Base-by-base conservation (phyloP, 2,888 invertebrate genomes). In the Cartodere bifasciata region DNA sequence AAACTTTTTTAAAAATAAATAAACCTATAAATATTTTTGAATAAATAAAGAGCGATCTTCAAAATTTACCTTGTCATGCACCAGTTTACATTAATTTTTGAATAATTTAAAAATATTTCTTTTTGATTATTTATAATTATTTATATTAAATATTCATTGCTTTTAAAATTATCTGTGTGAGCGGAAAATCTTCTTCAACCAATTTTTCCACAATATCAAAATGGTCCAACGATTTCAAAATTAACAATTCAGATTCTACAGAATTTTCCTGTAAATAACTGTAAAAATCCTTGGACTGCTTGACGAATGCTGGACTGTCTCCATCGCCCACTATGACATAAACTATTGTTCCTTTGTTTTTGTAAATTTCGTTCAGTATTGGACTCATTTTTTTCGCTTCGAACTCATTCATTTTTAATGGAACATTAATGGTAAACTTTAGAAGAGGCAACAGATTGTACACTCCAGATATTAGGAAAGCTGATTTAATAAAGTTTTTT, bases 161-260 rank as follows among this genome's bases (percentile, higher is more conserved):
- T n/a, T n/a, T n/a, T n/a, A n/a, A n/a, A n/a, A n/a, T n/a, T n/a
- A n/a, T n/a, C n/a, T n/a, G n/a, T n/a, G n/a, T n/a, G n/a, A n/a
- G n/a, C n/a, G n/a, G n/a, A n/a, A n/a, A n/a, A n/a, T n/a, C n/a
- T n/a, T n/a, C n/a, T n/a, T n/a, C n/a, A n/a, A n/a, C n/a, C n/a
- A 80, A 65, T 45, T 75, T 71, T 53, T 85, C 84, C 2, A 83
- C 70, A 9, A 85, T 73, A 47, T 78, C 67, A 46, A 80, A 85
- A 53, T 86, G 86, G 50, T 86, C 86, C 46, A 73, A 63, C 1
- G 62, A 55, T 16, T 70, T 31, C 11, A 51, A 17, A 17, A 50
- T 63, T 38, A 73, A 66, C 5, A 77, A 61, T 38, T 72, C 62
- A 12, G 71, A 56, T 39, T 65, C 65, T 48, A 72, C 65, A 14